phyloP scores from a whole-genome alignment of 1,140 invertebrate genomes.

The Platorchestia sp. region DNA sequence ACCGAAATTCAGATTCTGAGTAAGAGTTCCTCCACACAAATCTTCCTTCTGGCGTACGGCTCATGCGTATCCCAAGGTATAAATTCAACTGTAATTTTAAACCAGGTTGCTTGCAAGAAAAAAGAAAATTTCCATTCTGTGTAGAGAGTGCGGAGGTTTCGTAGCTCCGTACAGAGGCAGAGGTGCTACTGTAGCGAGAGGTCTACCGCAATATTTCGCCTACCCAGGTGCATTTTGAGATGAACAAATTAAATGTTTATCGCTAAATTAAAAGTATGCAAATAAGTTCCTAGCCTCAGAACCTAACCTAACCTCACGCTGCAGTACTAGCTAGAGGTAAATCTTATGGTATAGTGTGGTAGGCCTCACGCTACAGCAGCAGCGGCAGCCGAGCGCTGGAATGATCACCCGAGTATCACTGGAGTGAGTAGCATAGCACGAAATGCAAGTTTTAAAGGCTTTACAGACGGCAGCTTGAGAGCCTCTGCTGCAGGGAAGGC shows the following conservation, averaged over 20 bases:
- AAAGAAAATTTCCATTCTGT: background rate
- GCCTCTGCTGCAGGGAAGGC: background rate
- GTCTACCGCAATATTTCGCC: too few relatives aligned
- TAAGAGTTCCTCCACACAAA: background rate
- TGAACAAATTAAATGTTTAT: too few relatives aligned
- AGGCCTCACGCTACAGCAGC: too few relatives aligned
- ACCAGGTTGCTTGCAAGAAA: background rate
- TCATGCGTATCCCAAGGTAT: background rate
- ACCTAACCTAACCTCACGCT: too few relatives aligned
- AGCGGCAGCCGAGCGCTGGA: background rate
- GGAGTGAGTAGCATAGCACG: background rate
- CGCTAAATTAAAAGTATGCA: too few relatives aligned
- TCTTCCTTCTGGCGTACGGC: background rate
- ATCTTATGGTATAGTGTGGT: too few relatives aligned
- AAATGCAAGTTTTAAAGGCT: background rate
- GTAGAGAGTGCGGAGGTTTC: background rate
- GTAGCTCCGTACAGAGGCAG: background rate
- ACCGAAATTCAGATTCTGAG: background rate
- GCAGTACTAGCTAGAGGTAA: too few relatives aligned
- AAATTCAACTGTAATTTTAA: background rate
- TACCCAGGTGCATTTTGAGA: too few relatives aligned
- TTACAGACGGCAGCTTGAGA: background rate
- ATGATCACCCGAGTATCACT: background rate
- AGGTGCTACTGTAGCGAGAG: too few relatives aligned
- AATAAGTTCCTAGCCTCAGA: too few relatives aligned